phyloP scores from a whole-genome alignment of 2,888 invertebrate species.

The Melipona beecheii region DNA sequence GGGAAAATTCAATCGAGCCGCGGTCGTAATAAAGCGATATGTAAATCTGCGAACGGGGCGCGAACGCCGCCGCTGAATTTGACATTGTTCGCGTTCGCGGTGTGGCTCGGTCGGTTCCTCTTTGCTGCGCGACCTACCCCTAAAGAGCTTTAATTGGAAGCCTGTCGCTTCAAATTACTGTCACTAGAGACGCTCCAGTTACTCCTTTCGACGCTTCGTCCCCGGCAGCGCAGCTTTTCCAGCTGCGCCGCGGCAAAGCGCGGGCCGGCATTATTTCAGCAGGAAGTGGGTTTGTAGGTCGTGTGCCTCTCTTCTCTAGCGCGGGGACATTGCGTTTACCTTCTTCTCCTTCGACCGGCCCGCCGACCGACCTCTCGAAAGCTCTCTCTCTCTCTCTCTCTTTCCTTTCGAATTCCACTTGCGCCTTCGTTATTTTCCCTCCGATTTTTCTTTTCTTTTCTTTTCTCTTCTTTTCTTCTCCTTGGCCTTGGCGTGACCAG shows the following conservation, averaged over 20 bases:
- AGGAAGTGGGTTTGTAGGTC: conserved; percentile 69
- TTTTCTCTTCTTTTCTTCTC: conserved; percentile 19
- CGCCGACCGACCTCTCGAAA: conserved; percentile 38
- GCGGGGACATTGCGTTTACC: conserved; percentile 53
- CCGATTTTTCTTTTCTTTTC: conserved; percentile 30
- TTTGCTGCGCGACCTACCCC: conserved; percentile 51
- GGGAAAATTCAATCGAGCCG: conserved; percentile 69
- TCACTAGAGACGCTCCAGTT: conserved; percentile 74
- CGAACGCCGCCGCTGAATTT: conserved; percentile 56
- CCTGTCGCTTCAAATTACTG: conserved; percentile 76
- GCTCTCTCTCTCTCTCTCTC: conserved; percentile 8
- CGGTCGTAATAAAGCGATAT: conserved; percentile 73
- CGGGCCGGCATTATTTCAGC: conserved; percentile 59
- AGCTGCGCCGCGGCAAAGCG: conserved; percentile 21
- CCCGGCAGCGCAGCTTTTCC: conserved; percentile 42
- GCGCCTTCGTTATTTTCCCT: conserved; percentile 46
- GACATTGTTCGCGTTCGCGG: conserved; percentile 70
- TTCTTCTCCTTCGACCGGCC: conserved; percentile 28
- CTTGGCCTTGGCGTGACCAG: conserved; percentile 54
- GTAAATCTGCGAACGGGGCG: conserved; percentile 63
- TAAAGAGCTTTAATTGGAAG: conserved; percentile 79
- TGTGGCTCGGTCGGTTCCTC: conserved; percentile 48
- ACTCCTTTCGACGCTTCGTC: conserved; percentile 62
- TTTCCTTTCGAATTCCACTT: conserved; percentile 49
- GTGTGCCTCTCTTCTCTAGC: conserved; percentile 63